phyloP scores from a whole-genome alignment of 2,888 invertebrate genomes.

The Polydrusus cervinus region DNA sequence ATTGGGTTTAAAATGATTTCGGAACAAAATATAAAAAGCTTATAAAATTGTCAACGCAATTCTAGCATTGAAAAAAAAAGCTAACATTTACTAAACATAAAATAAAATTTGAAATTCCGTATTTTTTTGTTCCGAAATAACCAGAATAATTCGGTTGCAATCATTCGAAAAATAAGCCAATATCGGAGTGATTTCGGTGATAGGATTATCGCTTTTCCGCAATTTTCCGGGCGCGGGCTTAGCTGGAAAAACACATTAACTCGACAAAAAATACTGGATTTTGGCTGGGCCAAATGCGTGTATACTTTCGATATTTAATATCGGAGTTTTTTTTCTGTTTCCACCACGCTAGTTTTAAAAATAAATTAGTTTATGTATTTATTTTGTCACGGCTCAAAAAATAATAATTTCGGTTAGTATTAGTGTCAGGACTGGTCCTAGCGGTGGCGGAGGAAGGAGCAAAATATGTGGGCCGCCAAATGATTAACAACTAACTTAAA shows the following conservation, averaged over 20 bases:
- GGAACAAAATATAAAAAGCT: too few relatives aligned
- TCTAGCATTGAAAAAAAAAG: not conserved
- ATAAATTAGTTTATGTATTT: not conserved
- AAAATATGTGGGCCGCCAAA: too few relatives aligned
- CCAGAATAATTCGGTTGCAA: slow-evolving; percentile 11
- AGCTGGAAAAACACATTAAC: slow-evolving; percentile 7
- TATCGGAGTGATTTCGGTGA: slow-evolving; percentile 15
- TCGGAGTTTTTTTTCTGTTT: not conserved
- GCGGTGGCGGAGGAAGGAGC: too few relatives aligned
- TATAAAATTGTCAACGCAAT: too few relatives aligned
- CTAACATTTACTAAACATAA: not conserved
- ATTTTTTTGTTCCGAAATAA: not conserved
- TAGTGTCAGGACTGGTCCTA: too few relatives aligned
- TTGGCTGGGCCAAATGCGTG: slow-evolving; percentile 2
- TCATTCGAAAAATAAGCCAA: slow-evolving; percentile 20
- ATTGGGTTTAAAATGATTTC: too few relatives aligned
- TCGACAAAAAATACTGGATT: slow-evolving; percentile 1
- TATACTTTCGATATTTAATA: not conserved
- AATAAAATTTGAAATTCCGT: not conserved
- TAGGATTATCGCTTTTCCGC: slow-evolving; percentile 22
- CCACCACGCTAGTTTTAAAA: not conserved
- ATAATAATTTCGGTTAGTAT: too few relatives aligned
- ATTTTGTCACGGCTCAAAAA: too few relatives aligned
- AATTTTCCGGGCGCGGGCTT: not conserved
- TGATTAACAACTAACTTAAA: too few relatives aligned